phyloP scores from a whole-genome alignment of 2,797 vertebrate species.

The Pampus argenteus region DNA sequence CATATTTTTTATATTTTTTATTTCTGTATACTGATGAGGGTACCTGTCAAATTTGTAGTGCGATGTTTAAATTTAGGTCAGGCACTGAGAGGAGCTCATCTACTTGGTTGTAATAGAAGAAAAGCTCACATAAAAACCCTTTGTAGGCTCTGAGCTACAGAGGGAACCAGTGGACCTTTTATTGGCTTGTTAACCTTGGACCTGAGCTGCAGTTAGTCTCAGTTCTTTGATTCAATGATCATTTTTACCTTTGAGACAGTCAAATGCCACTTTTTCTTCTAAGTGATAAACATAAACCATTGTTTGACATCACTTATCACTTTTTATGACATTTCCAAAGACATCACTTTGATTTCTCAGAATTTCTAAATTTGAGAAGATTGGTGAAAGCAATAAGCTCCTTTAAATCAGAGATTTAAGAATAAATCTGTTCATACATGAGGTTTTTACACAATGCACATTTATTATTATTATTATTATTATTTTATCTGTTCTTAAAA shows the following conservation, averaged over 20 bases:
- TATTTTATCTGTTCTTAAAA: background rate
- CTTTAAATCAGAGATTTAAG: too few species aligned
- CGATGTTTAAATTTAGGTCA: conserved; percentile 6
- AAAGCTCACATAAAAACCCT: background rate
- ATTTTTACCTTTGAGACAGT: background rate
- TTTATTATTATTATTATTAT: background rate
- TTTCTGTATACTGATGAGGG: conserved; percentile 22
- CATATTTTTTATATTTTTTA: too few species aligned
- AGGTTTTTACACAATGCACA: background rate
- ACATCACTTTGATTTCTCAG: too few species aligned
- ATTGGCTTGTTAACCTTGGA: background rate
- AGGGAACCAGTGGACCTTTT: background rate
- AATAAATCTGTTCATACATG: too few species aligned
- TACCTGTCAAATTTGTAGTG: conserved; percentile 14
- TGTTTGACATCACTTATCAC: too few species aligned
- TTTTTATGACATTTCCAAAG: background rate
- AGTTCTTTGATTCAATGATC: background rate
- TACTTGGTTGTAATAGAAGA: background rate
- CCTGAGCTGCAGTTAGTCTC: background rate
- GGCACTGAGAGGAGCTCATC: background rate
- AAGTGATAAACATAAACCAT: background rate
- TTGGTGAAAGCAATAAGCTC: too few species aligned
- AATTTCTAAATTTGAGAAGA: background rate
- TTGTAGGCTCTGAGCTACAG: background rate
- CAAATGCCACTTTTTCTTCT: background rate